These are phyloP conservation scores for Rhagium mordax DNA, from an alignment of 2,888 invertebrate species.

Conservation along the genomic window DNA sequence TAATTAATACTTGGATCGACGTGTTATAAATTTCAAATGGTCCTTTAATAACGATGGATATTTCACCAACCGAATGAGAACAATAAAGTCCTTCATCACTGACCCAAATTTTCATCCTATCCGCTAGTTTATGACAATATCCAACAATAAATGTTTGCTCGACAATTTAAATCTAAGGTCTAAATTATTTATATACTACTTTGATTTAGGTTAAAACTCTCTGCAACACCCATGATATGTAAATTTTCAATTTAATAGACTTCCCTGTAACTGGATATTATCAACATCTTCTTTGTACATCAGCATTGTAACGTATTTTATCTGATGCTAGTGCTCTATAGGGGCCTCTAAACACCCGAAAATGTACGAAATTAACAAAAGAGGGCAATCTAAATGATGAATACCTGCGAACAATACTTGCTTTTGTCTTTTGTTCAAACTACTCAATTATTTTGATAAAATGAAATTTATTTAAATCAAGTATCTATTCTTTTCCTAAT, in stretches of 20 bases:
- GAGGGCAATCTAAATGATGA: conserved; percentile 34
- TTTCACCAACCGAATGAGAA: too few relatives aligned
- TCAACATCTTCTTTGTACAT: conserved; percentile 48
- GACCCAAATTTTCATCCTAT: too few relatives aligned
- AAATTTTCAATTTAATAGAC: conserved; percentile 51
- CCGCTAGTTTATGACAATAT: too few relatives aligned
- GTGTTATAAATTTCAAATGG: too few relatives aligned
- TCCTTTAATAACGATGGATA: too few relatives aligned
- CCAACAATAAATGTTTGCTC: too few relatives aligned
- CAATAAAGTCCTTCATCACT: too few relatives aligned
- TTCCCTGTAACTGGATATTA: conserved; percentile 47
- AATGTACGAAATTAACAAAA: conserved; percentile 41
- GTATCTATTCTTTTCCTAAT: conserved; percentile 11
- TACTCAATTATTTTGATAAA: conserved; percentile 33
- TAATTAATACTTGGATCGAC: too few relatives aligned
- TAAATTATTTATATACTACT: too few relatives aligned
- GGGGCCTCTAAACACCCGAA: conserved; percentile 49
- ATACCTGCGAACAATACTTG: conserved; percentile 35
- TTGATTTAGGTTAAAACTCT: not conserved
- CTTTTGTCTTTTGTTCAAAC: conserved; percentile 35
- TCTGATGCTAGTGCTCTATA: conserved; percentile 46
- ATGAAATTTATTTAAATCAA: conserved; percentile 26
- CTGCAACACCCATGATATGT: conserved; percentile 24
- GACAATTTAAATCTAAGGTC: too few relatives aligned
- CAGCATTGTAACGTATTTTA: conserved; percentile 48